Evolutionary conservation across 2,113 vertebrate genomes (phyloP), one percentile per base, ranked within the genome.

Genomic region (Hippocampus guttulatus): DNA sequence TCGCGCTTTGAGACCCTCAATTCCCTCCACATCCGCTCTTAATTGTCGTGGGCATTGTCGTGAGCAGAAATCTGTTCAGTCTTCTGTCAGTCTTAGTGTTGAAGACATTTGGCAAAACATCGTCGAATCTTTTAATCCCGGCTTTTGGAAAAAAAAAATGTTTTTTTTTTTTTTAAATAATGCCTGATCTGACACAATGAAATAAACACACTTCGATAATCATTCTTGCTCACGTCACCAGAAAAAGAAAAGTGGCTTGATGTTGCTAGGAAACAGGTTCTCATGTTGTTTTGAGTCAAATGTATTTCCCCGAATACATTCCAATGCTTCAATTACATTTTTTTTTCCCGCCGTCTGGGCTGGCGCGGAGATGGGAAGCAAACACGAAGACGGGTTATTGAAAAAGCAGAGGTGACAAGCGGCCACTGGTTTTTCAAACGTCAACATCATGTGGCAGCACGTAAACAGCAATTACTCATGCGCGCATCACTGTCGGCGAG

Each of bases 261-360:
- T 83, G 92, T 93, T 93, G 92, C 92, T 93, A 93, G 90, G 92
- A 81, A 91, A 93, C 92, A 88, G 83, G 80, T 81, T 79, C 68
- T 72, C 75, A 76, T 82, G 73, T 81, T 73, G 41, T 65, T 40
- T 75, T 70, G 33, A 82, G 86, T 87, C 47, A 71, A 84, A 87
- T 88, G 86, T 86, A 86, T 88, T 91, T 87, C 68, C 64, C 54
- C 66, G 81, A 87, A 65, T 82, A 87, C 62, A 76, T 77, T 79
- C 77, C 79, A 79, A 82, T 52, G 64, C 68, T 76, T 77, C 76
- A 80, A 72, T 85, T 77, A 73, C 65, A 67, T 67, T 79, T 47
- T n/a, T 21, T 38, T 33, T 2, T 3, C 16, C 33, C 16, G 67
- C 64, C 75, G 45, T 72, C 49, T 72, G 49, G 55, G 67, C 57